Base-by-base conservation (phyloP, 2,888 invertebrate species). In the Timandra comae region DNA sequence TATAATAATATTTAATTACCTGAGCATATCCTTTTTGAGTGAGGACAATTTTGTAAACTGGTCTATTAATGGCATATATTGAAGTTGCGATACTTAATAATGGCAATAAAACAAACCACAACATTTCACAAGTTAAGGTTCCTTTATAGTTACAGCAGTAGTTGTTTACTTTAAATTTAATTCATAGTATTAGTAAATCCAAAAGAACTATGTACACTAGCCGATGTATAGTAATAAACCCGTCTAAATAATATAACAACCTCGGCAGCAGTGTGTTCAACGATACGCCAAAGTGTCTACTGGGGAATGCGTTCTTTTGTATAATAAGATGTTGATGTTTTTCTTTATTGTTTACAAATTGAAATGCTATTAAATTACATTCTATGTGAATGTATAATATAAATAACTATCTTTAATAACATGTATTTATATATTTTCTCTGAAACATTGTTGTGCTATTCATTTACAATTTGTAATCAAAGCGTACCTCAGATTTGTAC, bases 11-110 rank as follows among this genome's bases (percentile, higher is more conserved):
- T 33, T 43, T 29, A 36, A 33, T 57, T 65, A 91, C 91, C 88
- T 91, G 91, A 28, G 91, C 89, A 53, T 88, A 91, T 52, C 91
- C 91, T 56, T 87, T 88, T 63, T 91, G 91, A 1, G 89, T 89
- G n/a, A 91, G 67, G 7, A 85, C 71, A 11, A 89, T 86, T 72
- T 90, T 90, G 50, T 89, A 88, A 38, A 90, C 84, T 0, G 78
- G 72, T 7, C 76, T 60, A 38, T 80, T 81, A 7, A 80, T 76
- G 4, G 71, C 59, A 21, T 43, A 26, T 5, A 58, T 45, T 1
- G 45, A 38, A 3, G 51, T 35, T 4, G 56, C 24, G 3, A 64
- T 33, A 43, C 57, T 45, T 9, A 68, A 39, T 2, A 69, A 27
- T 12, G 56, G 46, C 9, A 62, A 30, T 12, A 59, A 32, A 24